These are phyloP conservation scores for Dermochelys coriacea DNA, from an alignment of 2,797 vertebrate genomes.

Conservation along the genomic window DNA sequence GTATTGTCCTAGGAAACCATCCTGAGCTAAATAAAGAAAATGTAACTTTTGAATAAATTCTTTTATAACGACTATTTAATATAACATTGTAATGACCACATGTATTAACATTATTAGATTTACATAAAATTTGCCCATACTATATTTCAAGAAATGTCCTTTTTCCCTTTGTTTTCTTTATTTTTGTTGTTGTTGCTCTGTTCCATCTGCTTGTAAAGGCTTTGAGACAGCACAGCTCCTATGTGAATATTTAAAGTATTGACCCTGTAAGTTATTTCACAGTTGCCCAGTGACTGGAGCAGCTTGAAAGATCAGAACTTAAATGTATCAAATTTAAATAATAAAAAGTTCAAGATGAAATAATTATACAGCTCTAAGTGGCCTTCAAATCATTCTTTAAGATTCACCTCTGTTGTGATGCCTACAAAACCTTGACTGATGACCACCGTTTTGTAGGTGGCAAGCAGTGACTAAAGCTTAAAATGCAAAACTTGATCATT, in stretches of 20 bases:
- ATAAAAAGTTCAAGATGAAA: too few species aligned
- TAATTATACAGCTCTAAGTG: neutral
- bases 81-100: neutral
- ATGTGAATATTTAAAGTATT: neutral
- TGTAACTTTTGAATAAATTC: constrained; percentile 2
- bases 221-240: neutral
- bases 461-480: neutral
- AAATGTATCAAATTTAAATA: too few species aligned
- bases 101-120: neutral
- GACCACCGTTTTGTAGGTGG: neutral
- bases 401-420: neutral
- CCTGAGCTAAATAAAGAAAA: constrained; percentile 67
- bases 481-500: neutral
- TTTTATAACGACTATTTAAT: neutral
- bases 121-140: neutral
- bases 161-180: neutral
- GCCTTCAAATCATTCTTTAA: neutral
- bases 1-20: constrained; percentile 64
- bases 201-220: neutral
- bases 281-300: neutral
- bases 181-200: neutral
- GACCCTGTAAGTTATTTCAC: neutral
- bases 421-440: neutral
- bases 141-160: neutral
- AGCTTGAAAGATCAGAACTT: too few species aligned